phyloP scores from a whole-genome alignment of 1,140 invertebrate genomes.

The Papilio polytes region DNA sequence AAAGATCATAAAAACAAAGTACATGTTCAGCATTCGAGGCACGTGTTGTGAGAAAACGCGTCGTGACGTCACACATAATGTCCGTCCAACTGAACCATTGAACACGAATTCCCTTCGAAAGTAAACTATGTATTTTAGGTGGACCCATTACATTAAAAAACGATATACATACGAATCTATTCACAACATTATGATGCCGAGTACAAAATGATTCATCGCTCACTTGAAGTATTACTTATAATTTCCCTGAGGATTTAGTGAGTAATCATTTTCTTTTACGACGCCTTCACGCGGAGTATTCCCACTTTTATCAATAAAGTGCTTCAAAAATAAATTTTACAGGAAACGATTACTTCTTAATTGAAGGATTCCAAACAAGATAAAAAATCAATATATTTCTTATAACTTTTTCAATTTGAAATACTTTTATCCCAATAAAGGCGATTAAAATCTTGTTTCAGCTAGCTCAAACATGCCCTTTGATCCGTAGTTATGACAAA shows the following conservation, averaged over 20 bases:
- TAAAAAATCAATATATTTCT: not conserved
- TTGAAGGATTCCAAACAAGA: not conserved
- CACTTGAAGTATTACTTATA: constrained; percentile 6
- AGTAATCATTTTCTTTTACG: constrained; percentile 12
- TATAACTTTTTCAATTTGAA: not conserved
- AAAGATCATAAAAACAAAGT: constrained; percentile 19
- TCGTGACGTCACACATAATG: constrained; percentile 10
- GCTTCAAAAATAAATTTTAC: not conserved
- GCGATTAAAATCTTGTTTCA: too few species aligned
- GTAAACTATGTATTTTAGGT: not conserved
- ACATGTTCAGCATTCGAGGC: not conserved
- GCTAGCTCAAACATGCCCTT: too few species aligned
- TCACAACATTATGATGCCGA: not conserved
- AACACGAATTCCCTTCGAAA: not conserved
- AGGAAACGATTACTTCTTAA: not conserved
- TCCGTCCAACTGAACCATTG: not conserved
- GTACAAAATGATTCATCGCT: not conserved
- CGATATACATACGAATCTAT: not conserved
- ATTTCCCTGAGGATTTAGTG: constrained; percentile 15
- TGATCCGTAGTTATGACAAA: too few species aligned
- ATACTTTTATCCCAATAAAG: not conserved
- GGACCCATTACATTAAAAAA: not conserved
- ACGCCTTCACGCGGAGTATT: not conserved
- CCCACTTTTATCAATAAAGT: not conserved
- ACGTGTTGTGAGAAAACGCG: not conserved